Evolutionary conservation across 2,797 vertebrate genomes (phyloP), one percentile per base, ranked within the genome.

Genomic region (Spheniscus humboldti): DNA sequence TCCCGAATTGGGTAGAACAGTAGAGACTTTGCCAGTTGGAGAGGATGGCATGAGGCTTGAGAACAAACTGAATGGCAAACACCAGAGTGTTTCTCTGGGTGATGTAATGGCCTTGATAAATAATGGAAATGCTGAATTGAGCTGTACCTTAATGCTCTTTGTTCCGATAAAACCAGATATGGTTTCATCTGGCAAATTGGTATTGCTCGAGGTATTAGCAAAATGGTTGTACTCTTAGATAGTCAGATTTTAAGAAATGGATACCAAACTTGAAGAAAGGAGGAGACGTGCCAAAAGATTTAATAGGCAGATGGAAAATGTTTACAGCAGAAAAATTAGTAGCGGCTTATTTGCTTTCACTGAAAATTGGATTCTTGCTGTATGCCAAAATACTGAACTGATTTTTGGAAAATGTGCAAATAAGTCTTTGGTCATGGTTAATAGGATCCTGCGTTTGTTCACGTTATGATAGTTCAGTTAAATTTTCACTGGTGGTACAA

Each of bases 291-390:
- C 88, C 90, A 81, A 10, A 78, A 59, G 63, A n/a, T 92, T 62
- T 68, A 92, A 75, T 52, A 69, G 88, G 69, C 91, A 88, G 90
- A 85, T 90, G 90, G 88, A 90, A 90, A 92, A 69, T 48, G 55
- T 90, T 94, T 92, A 39, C 88, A 97, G 79, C 31, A 30, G 90
- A 64, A 80, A 68, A 93, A 68, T 81, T 37, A 84, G 73, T 8
- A 39, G 79, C 57, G 57, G 35, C 39, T 96, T 66, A 63, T 88
- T 95, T 95, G 47, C 55, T 93, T 93, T 76, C 69, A 41, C 35
- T 73, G 77, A 55, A 81, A 86, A 94, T 77, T 18, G 20, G 31
- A 39, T 90, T 59, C 62, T 75, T 86, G 76, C 64, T 73, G 27
- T 53, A 24, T 82, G 83, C 91, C 91, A 95, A 66, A 95, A 69